Base-by-base conservation (phyloP, 2,797 vertebrate species). In the Chaenodraco wilsoni region DNA sequence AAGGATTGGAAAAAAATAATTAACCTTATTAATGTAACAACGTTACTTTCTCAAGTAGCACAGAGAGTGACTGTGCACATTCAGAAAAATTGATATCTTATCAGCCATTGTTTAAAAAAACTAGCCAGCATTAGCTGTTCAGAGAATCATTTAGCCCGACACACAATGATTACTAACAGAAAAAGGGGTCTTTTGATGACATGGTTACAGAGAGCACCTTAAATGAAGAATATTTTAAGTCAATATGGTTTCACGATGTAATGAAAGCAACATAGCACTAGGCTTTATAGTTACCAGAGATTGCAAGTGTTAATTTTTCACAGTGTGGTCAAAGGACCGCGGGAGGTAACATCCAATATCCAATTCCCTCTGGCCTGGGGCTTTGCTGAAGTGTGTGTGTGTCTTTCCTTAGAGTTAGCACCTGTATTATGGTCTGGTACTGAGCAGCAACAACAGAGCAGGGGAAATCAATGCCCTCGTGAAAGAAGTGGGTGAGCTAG, bases 261-360 rank as follows among this genome's bases (percentile, higher is more conserved):
- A n/a, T n/a, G n/a, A 58, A 46, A 54, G 63, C 27, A 21, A 3
- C 37, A 48, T 6, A 57, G 45, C 13, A 23, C 45, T 54, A 55
- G 54, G 37, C 27, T 77, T 74, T 59, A 62, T 76, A 50, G 59
- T 58, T 61, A 63, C 44, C 69, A 66, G 65, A 46, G 46, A 74
- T 13, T 49, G 45, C 76, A 84, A 72, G 46, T 64, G 37, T 77
- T 81, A 41, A 63, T 87, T 81, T 87, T 69, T 88, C 79, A 82
- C 74, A 40, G 15, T 64, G 66, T 60, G 65, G 65, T 69, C 45
- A 37, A 37, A 46, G 49, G 43, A 54, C 77, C 17, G 52, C 70
- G 46, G 63, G 64, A 68, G 56, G 88, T 85, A 82, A 79, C 85
- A 82, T 85, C 81, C 83, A 88, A 78, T 71, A 78, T 84, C 83